phyloP scores from a whole-genome alignment of 2,113 vertebrate species.

The Sterna hirundo region DNA sequence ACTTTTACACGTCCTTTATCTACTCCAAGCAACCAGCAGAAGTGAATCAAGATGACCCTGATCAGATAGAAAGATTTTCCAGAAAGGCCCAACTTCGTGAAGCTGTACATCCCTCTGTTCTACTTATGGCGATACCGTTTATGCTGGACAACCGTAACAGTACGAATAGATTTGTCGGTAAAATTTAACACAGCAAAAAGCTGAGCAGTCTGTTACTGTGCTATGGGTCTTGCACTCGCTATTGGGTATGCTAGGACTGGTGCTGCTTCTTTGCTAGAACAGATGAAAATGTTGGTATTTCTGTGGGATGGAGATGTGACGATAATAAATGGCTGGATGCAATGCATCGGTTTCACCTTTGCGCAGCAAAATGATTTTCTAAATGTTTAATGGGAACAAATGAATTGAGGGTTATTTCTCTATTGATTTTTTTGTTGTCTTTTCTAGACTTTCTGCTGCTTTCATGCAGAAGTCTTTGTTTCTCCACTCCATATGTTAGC shows the following conservation, averaged over 20 bases:
- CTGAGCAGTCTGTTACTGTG: background rate
- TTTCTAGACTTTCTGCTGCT: background rate
- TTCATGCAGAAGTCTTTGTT: background rate
- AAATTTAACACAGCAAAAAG: background rate
- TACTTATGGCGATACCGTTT: background rate
- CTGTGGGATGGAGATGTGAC: background rate
- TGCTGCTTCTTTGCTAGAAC: background rate
- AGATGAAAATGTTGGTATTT: background rate
- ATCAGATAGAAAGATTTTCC: background rate
- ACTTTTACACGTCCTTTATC: conserved; percentile 48
- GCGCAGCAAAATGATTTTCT: background rate
- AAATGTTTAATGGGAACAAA: background rate
- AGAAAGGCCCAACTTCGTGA: background rate
- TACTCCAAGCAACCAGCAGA: conserved; percentile 19
- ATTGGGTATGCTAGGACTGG: background rate
- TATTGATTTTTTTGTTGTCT: background rate
- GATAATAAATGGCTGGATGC: background rate
- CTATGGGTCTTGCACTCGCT: background rate
- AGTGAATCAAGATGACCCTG: background rate
- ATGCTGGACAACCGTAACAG: background rate
- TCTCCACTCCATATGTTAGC: background rate
- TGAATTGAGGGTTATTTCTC: background rate
- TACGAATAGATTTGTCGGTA: background rate
- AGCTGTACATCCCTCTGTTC: background rate
- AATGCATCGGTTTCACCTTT: background rate